Conservation (phyloP, 2,797 vertebrate genomes). For the Heteromormyrus szaboi region DNA sequence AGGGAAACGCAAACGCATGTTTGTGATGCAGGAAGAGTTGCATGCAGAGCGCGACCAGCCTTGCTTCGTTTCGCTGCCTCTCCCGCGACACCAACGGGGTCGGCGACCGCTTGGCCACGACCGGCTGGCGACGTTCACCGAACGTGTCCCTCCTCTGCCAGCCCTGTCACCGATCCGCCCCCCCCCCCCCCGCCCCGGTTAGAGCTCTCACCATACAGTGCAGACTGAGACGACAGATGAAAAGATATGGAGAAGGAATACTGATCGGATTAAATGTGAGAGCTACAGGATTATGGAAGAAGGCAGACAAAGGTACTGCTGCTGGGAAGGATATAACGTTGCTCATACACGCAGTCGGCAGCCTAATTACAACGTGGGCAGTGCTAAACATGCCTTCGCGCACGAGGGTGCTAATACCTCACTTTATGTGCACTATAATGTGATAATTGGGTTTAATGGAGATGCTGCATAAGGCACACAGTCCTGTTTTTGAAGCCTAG, state of each 20-base stretch:
- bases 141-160: not conserved
- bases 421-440: not conserved
- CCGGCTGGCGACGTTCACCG: not conserved
- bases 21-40: not conserved
- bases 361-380: not conserved
- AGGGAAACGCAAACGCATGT: not conserved
- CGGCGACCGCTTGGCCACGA: not conserved
- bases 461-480: not conserved
- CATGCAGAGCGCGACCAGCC: not conserved
- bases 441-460: constrained; percentile 7
- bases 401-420: not conserved
- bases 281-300: not conserved
- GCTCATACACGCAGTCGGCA: not conserved
- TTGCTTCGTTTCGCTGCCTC: not conserved
- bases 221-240: not conserved
- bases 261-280: not conserved
- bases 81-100: not conserved
- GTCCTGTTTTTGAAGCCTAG: not conserved
- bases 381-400: not conserved
- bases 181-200: not conserved
- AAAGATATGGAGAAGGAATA: not conserved
- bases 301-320: not conserved
- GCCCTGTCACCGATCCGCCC: not conserved
- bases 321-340: not conserved
- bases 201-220: not conserved